Evolutionary conservation across 1,140 invertebrate genomes (phyloP).

Genomic region (Drosophila nikananu): DNA sequence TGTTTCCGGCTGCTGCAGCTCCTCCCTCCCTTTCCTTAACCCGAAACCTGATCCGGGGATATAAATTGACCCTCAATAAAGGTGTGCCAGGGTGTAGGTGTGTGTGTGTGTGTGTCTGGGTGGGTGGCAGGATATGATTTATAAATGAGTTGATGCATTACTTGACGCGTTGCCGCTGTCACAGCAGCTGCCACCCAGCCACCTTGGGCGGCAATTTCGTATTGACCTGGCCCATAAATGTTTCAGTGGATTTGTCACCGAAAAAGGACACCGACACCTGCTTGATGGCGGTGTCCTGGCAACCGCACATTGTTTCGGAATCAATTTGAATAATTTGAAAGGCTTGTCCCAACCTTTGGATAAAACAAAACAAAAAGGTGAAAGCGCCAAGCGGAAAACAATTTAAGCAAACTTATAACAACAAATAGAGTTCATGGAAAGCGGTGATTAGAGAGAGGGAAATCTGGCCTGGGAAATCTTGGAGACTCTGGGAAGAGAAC

Average conservation of each 20-base stretch:
- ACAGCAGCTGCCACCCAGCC: slow-evolving; percentile 33
- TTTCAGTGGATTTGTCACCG: slow-evolving; percentile 43
- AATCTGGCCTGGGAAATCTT: background rate
- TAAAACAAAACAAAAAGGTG: background rate
- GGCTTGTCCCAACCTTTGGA: slow-evolving; percentile 10
- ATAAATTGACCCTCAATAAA: slow-evolving; percentile 29
- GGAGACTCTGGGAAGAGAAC: fast-evolving
- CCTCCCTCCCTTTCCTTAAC: background rate
- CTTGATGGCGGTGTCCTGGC: slow-evolving; percentile 1
- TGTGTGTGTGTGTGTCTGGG: background rate
- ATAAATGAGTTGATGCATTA: slow-evolving; percentile 47
- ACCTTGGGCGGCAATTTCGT: slow-evolving; percentile 34
- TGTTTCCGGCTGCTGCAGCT: slow-evolving; percentile 7
- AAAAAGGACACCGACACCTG: slow-evolving; percentile 3
- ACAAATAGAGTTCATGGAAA: background rate
- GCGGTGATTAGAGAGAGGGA: background rate
- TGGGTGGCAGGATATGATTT: slow-evolving; percentile 27
- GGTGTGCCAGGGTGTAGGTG: slow-evolving; percentile 1
- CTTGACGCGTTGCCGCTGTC: slow-evolving; percentile 5
- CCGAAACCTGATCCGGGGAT: slow-evolving; percentile 23
- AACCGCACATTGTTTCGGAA: slow-evolving; percentile 34
- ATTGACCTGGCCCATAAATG: slow-evolving; percentile 38
- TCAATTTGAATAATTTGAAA: slow-evolving; percentile 44
- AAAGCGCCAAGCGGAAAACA: background rate
- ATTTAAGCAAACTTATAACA: background rate